phyloP scores from a whole-genome alignment of 2,797 vertebrate genomes.

The Arnoldichthys spilopterus region DNA sequence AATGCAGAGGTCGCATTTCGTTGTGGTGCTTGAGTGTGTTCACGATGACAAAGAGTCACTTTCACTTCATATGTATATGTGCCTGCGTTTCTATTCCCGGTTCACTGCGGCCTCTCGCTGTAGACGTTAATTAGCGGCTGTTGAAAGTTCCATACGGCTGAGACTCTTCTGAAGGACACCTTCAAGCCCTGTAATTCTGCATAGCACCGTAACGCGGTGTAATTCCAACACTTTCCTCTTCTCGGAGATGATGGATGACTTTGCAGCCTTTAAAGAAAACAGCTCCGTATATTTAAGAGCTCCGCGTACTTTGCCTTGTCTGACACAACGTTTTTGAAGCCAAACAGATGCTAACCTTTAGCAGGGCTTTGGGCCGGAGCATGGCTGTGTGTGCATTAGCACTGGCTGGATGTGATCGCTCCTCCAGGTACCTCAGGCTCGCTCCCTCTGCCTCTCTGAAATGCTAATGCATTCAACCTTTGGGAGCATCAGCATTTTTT shows the following conservation, averaged over 20 bases:
- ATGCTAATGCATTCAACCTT: constrained; percentile 53
- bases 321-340: constrained; percentile 6
- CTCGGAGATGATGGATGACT: neutral
- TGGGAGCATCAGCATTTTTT: constrained; percentile 48
- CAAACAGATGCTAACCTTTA: constrained; percentile 15
- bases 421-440: neutral
- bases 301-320: neutral
- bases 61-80: too few relatives aligned
- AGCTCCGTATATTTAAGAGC: neutral
- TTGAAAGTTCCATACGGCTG: neutral
- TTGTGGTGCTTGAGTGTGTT: too few relatives aligned
- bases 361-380: neutral
- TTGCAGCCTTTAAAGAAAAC: neutral
- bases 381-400: neutral
- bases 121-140: neutral
- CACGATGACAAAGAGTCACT: too few relatives aligned
- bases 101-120: neutral
- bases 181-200: neutral
- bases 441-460: constrained; percentile 14
- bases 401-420: neutral
- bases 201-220: neutral
- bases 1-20: too few relatives aligned
- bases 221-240: neutral
- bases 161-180: neutral
- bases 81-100: neutral